Evolutionary conservation across 2,797 vertebrate species (phyloP).

Genomic region (Denticeps clupeoides): DNA sequence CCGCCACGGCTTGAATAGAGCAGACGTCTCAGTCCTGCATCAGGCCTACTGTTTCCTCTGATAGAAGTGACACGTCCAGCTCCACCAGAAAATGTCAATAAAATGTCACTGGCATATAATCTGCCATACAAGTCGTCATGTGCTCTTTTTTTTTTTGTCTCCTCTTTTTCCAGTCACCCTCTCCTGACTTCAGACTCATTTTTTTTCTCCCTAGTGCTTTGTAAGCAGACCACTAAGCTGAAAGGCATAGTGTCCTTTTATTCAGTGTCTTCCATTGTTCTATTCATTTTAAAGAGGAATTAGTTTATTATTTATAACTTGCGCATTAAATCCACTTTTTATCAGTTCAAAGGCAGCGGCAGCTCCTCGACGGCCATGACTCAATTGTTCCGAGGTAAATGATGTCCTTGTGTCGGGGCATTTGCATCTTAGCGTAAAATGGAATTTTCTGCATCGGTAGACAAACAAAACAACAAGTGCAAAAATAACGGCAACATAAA

Average conservation of each 20-base stretch:
- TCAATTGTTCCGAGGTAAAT: slow-evolving; percentile 68
- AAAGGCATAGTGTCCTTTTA: no score
- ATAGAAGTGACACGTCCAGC: slow-evolving; percentile 46
- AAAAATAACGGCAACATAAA: slow-evolving; percentile 65
- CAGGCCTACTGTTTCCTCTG: slow-evolving; percentile 43
- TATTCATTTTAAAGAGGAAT: slow-evolving; percentile 56
- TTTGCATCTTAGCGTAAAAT: slow-evolving; percentile 83
- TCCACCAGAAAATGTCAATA: slow-evolving; percentile 65
- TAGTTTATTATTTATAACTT: slow-evolving; percentile 78
- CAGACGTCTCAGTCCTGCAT: slow-evolving; percentile 48
- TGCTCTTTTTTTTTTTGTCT: slow-evolving; percentile 18
- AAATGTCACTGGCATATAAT: slow-evolving; percentile 64
- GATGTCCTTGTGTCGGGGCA: slow-evolving; percentile 66
- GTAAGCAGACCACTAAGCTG: no score
- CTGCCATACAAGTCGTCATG: slow-evolving; percentile 42
- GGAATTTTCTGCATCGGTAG: slow-evolving; percentile 77
- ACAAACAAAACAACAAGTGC: slow-evolving; percentile 53
- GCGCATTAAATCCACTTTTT: slow-evolving; percentile 65
- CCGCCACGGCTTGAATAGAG: no score
- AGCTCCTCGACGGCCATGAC: slow-evolving; percentile 54
- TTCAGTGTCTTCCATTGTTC: slow-evolving; percentile 24
- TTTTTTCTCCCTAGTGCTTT: no score
- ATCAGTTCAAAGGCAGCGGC: slow-evolving; percentile 74
- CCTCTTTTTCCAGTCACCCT: slow-evolving; percentile 2
- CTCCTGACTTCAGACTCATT: neutral